phyloP scores from a whole-genome alignment of 2,888 invertebrate genomes.

The Hetaerina titia region DNA sequence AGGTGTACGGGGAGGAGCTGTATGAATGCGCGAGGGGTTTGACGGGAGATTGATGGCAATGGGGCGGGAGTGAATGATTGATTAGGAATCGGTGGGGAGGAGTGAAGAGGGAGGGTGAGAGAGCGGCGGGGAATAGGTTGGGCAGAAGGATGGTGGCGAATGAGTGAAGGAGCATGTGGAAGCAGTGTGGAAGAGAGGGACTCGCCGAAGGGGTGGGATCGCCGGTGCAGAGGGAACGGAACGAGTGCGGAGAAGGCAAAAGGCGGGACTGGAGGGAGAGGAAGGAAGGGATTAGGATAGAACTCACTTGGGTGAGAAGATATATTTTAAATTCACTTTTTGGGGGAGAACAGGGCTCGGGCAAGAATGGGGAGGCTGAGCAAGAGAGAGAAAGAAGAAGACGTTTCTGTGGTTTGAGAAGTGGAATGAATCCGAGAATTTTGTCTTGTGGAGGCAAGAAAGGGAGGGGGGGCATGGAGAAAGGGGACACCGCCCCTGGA shows the following conservation, averaged over 20 bases:
- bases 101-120: background rate
- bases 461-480: no score
- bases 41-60: conserved; percentile 52
- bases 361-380: background rate
- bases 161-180: background rate
- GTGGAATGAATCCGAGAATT: background rate
- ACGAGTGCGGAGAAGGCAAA: background rate
- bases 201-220: background rate
- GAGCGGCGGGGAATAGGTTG: conserved; percentile 1
- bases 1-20: background rate
- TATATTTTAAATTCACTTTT: no score
- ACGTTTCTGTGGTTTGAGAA: background rate
- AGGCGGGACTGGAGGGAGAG: no score
- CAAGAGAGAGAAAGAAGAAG: background rate
- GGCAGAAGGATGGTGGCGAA: background rate
- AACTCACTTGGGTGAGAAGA: no score
- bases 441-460: no score
- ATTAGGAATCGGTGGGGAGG: conserved; percentile 3
- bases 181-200: background rate
- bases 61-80: conserved; percentile 54
- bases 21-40: conserved; percentile 20
- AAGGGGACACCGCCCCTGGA: no score
- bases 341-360: background rate
- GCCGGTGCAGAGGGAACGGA: background rate
- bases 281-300: no score